Percentiles rank a stretch among this genome's conserved stretches.
phyloP scores from a whole-genome alignment of 2,888 invertebrate genomes.

The Drosophila nr. perissopoda region DNA sequence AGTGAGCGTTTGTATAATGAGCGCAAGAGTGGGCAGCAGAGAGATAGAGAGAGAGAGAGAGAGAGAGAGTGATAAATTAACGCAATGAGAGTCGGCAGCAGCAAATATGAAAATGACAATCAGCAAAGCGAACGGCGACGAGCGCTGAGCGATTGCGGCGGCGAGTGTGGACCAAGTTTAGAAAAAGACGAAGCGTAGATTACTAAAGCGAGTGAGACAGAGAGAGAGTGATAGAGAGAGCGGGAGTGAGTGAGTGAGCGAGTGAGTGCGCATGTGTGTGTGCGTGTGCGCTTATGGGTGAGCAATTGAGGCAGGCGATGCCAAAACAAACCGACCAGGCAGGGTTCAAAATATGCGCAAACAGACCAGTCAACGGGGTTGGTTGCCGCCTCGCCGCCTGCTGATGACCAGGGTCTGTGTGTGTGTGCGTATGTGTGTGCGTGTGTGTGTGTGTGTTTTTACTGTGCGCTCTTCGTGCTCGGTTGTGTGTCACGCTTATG shows the following conservation, averaged over 20 bases:
- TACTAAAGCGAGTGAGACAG: slow-evolving; percentile 19
- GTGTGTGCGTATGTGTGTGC: background rate
- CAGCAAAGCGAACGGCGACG: slow-evolving; percentile 44
- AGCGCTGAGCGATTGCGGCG: slow-evolving; percentile 53
- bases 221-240: slow-evolving; percentile 11
- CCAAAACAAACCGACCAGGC: slow-evolving; percentile 58
- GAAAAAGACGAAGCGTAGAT: slow-evolving; percentile 60
- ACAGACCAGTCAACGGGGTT: slow-evolving; percentile 60
- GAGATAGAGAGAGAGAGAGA: slow-evolving; percentile 7
- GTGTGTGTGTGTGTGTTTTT: slow-evolving; percentile 4
- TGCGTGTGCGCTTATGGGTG: slow-evolving; percentile 26
- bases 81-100: slow-evolving; percentile 31
- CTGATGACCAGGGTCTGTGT: slow-evolving; percentile 15
- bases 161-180: slow-evolving; percentile 79
- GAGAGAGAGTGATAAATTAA: slow-evolving; percentile 57
- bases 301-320: slow-evolving; percentile 47
- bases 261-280: slow-evolving; percentile 13
- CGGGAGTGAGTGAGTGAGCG: slow-evolving; percentile 6
- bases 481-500: slow-evolving; percentile 74
- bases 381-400: slow-evolving; percentile 9
- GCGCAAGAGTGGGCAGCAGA: slow-evolving; percentile 9
- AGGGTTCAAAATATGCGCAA: slow-evolving; percentile 76
- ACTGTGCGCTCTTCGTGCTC: background rate
- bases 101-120: slow-evolving; percentile 72
- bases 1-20: background rate